These are phyloP conservation scores for Gibbula magus DNA, from an alignment of 2,888 invertebrate genomes.

Conservation along the genomic window DNA sequence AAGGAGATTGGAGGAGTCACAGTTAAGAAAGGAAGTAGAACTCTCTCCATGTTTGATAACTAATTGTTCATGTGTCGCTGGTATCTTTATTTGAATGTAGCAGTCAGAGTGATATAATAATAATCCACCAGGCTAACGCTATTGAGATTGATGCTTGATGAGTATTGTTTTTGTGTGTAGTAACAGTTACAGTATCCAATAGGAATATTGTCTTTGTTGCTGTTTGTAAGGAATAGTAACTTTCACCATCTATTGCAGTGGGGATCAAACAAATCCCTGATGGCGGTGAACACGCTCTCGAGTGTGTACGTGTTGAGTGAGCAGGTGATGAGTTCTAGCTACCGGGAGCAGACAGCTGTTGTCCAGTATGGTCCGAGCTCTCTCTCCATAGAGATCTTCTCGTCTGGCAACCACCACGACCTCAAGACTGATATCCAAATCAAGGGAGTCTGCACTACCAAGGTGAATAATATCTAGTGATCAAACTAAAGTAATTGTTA, in stretches of 20 bases:
- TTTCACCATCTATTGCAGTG: slow-evolving; percentile 77
- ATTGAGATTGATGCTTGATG: too few relatives aligned
- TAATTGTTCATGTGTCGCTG: too few relatives aligned
- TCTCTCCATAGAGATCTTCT: slow-evolving; percentile 79
- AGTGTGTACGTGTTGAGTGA: slow-evolving; percentile 91
- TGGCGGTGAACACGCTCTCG: slow-evolving; percentile 76
- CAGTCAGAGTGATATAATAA: too few relatives aligned
- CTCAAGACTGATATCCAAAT: slow-evolving; percentile 82
- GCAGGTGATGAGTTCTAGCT: slow-evolving; percentile 88
- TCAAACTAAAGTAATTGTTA: neutral
- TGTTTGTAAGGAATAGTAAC: too few relatives aligned
- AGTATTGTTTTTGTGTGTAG: too few relatives aligned
- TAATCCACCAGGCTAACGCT: too few relatives aligned
- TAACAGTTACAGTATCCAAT: too few relatives aligned
- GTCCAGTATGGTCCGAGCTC: slow-evolving; percentile 90
- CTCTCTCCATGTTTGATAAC: too few relatives aligned
- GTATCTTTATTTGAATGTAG: too few relatives aligned
- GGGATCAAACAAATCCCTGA: slow-evolving; percentile 71
- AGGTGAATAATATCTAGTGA: slow-evolving; percentile 72
- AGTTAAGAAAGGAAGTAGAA: too few relatives aligned
- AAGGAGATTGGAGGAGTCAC: too few relatives aligned
- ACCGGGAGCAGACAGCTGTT: slow-evolving; percentile 86
- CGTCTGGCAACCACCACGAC: slow-evolving; percentile 76
- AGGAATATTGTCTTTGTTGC: too few relatives aligned
- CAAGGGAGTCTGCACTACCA: slow-evolving; percentile 82